Conservation (phyloP, 1,140 invertebrate species). For the Diachasmimorpha longicaudata region DNA sequence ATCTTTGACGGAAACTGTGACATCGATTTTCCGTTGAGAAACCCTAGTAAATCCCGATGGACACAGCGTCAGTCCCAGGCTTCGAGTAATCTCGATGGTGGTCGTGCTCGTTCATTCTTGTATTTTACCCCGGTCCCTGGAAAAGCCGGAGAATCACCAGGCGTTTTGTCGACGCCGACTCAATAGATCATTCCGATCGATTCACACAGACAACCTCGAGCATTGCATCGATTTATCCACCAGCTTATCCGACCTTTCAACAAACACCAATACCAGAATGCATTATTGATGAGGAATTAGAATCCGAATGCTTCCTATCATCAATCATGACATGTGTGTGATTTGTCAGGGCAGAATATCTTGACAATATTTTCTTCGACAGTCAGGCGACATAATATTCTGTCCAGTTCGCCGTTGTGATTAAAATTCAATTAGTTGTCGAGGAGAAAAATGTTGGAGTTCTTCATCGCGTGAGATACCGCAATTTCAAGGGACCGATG, state of each 20-base stretch:
- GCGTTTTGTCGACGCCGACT: neutral
- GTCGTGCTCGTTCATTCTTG: neutral
- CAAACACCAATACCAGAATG: neutral
- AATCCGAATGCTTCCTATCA: neutral
- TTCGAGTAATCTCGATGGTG: neutral
- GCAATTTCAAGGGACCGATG: neutral
- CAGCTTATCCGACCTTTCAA: neutral
- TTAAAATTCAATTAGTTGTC: neutral
- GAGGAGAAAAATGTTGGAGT: neutral
- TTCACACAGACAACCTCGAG: neutral
- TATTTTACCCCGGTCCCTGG: neutral
- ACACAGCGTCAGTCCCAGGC: neutral
- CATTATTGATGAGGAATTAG: slow-evolving; percentile 4
- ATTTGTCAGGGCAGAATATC: neutral
- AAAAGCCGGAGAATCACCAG: neutral
- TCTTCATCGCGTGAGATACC: neutral
- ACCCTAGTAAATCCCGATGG: neutral
- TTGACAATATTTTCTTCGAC: neutral
- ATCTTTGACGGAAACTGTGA: neutral
- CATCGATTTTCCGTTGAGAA: slow-evolving; percentile 5
- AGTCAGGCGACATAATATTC: neutral
- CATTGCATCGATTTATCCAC: neutral
- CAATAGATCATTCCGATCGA: slow-evolving; percentile 18
- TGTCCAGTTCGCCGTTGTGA: neutral
- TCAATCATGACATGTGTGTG: neutral